Conservation (phyloP, 2,888 invertebrate species). For the Zygogramma bicolorata region DNA sequence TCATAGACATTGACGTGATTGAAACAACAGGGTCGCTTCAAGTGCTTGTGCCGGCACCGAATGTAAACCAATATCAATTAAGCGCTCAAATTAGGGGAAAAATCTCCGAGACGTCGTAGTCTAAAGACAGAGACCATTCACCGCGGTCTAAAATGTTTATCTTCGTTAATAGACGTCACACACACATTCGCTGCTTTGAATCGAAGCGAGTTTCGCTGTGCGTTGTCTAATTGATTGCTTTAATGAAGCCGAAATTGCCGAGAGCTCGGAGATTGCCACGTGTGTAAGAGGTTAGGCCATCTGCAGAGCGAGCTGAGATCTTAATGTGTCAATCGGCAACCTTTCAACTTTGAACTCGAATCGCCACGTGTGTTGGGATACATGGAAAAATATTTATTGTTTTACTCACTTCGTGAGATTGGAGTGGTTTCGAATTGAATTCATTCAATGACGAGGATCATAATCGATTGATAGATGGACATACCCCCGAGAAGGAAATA, state of each 20-base stretch:
- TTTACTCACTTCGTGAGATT: slow-evolving; percentile 23
- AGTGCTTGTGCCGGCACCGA: not conserved
- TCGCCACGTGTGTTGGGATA: slow-evolving; percentile 35
- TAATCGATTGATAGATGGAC: too few relatives aligned
- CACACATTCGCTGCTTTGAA: slow-evolving; percentile 58
- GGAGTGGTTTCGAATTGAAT: slow-evolving; percentile 13
- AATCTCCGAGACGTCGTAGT: slow-evolving; percentile 6
- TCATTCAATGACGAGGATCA: not conserved
- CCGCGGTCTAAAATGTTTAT: slow-evolving; percentile 34
- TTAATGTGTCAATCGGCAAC: slow-evolving; percentile 37
- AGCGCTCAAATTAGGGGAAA: slow-evolving; percentile 16
- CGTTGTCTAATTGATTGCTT: slow-evolving; percentile 64
- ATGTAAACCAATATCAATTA: slow-evolving; percentile 12
- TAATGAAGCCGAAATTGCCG: slow-evolving; percentile 62
- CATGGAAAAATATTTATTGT: slow-evolving; percentile 34
- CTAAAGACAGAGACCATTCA: slow-evolving; percentile 21
- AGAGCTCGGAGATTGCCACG: slow-evolving; percentile 44
- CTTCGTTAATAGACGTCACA: slow-evolving; percentile 52
- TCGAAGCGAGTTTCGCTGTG: slow-evolving; percentile 55
- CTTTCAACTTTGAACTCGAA: slow-evolving; percentile 30
- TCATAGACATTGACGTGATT: too few relatives aligned
- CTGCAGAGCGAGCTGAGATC: slow-evolving; percentile 38
- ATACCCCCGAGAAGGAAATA: too few relatives aligned
- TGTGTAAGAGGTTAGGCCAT: slow-evolving; percentile 41
- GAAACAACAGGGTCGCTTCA: not conserved